Percentiles rank a stretch among this genome's conserved stretches.
These are phyloP conservation scores for Heloderma charlesbogerti DNA, from an alignment of 2,113 vertebrate genomes.

Conservation along the genomic window DNA sequence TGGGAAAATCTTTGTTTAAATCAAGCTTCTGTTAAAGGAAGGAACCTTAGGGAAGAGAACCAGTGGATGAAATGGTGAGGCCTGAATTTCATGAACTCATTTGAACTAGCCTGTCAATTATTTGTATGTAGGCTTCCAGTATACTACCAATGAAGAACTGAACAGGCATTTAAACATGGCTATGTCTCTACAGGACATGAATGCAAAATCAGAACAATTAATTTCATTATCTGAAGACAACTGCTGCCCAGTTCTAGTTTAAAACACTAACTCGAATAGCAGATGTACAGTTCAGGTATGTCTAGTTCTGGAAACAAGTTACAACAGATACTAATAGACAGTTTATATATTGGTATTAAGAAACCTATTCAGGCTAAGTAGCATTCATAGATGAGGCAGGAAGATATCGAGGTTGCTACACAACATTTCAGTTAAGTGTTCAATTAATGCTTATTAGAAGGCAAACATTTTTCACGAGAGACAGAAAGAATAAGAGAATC, in stretches of 20 bases:
- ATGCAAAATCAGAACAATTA: neutral
- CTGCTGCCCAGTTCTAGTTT: neutral
- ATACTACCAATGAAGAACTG: neutral
- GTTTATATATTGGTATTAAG: constrained; percentile 30
- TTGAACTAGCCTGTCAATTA: neutral
- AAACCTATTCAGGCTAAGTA: constrained; percentile 19
- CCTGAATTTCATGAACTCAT: neutral
- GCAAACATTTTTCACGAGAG: neutral
- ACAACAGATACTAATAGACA: neutral
- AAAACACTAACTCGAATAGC: neutral
- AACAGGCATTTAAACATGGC: neutral
- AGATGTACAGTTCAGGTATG: constrained; percentile 8
- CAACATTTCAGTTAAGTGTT: constrained; percentile 18
- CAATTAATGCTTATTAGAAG: neutral
- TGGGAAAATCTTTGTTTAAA: neutral
- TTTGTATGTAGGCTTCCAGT: neutral
- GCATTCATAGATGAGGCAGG: neutral
- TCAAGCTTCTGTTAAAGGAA: neutral
- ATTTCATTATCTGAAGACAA: neutral
- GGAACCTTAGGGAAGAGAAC: neutral
- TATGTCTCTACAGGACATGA: neutral
- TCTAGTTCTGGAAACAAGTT: constrained; percentile 50
- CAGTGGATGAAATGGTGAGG: neutral
- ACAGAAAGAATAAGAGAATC: constrained; percentile 2
- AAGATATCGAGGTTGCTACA: constrained; percentile 25